phyloP scores from a whole-genome alignment of 1,140 invertebrate genomes.

The Macrocentrus cingulum region DNA sequence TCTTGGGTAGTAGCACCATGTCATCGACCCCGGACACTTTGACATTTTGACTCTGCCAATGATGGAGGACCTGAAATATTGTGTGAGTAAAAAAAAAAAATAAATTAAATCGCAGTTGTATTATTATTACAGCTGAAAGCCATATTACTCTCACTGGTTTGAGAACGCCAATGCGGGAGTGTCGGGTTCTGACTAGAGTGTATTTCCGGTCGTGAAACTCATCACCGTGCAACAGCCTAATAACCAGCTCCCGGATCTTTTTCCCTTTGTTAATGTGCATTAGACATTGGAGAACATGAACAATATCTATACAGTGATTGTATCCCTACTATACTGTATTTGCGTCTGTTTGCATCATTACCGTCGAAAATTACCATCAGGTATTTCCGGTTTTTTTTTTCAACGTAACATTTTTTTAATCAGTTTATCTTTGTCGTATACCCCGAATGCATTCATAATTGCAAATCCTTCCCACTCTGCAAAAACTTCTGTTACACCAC shows the following conservation, averaged over 20 bases:
- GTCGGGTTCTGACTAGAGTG: slow-evolving; percentile 11
- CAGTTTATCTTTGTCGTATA: too few species aligned
- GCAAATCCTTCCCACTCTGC: too few species aligned
- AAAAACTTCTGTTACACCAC: too few species aligned
- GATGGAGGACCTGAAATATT: slow-evolving; percentile 65
- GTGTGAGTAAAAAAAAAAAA: neutral
- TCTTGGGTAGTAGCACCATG: slow-evolving; percentile 77
- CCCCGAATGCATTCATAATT: too few species aligned
- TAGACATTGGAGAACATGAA: slow-evolving; percentile 3
- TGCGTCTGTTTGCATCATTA: neutral
- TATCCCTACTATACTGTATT: slow-evolving; percentile 7
- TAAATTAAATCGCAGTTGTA: neutral
- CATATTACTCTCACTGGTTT: slow-evolving; percentile 9
- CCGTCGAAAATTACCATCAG: too few species aligned
- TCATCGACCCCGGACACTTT: slow-evolving; percentile 78
- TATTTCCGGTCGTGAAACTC: slow-evolving; percentile 23
- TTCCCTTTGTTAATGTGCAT: slow-evolving; percentile 25
- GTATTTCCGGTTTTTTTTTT: too few species aligned
- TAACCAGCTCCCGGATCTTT: neutral
- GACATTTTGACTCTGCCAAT: slow-evolving; percentile 78
- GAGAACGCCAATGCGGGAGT: slow-evolving; percentile 20
- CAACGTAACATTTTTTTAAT: too few species aligned
- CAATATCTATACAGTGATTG: neutral
- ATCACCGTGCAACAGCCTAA: slow-evolving; percentile 9
- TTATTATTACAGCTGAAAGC: slow-evolving; percentile 2